A percentile compares a stretch with the other conserved stretches of the same genome.
These are phyloP conservation scores for Drosophila sordidula DNA, from an alignment of 2,888 invertebrate species.

Conservation along the genomic window DNA sequence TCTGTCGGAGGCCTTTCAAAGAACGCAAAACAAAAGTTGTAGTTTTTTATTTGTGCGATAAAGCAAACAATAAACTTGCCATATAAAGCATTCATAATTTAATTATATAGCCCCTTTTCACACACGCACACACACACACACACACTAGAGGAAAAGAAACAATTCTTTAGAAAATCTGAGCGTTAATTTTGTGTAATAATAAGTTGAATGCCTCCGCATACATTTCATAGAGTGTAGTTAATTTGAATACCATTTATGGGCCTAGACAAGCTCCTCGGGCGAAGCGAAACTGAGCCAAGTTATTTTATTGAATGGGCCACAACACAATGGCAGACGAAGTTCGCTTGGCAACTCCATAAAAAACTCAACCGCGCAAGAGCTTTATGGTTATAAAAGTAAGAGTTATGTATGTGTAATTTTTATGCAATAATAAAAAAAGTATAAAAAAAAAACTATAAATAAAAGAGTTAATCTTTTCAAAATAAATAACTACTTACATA, in stretches of 20 bases:
- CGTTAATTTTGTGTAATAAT: slow-evolving; percentile 67
- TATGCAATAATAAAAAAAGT: too few species aligned
- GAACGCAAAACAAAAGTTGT: slow-evolving; percentile 63
- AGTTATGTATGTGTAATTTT: too few species aligned
- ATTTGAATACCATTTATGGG: slow-evolving; percentile 52
- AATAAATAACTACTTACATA: slow-evolving; percentile 17
- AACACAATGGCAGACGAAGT: slow-evolving; percentile 26
- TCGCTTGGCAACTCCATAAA: slow-evolving; percentile 12
- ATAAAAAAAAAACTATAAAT: neutral
- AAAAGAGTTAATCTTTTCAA: slow-evolving; percentile 2
- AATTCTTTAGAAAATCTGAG: slow-evolving; percentile 67
- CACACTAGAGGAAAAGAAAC: slow-evolving; percentile 20
- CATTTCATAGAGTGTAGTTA: slow-evolving; percentile 31
- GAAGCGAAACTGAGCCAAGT: slow-evolving; percentile 14
- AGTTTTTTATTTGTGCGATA: slow-evolving; percentile 46
- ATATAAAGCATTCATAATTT: slow-evolving; percentile 78
- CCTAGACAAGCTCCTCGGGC: slow-evolving; percentile 7
- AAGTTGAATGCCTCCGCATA: slow-evolving; percentile 55
- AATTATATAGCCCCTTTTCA: slow-evolving; percentile 62
- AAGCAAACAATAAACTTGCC: slow-evolving; percentile 70
- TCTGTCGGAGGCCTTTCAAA: slow-evolving; percentile 45
- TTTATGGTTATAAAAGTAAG: neutral
- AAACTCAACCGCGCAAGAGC: slow-evolving; percentile 2
- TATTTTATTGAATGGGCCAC: slow-evolving; percentile 26
- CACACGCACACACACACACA: slow-evolving; percentile 24